phyloP scores from a whole-genome alignment of 2,888 invertebrate species.

The Plebejus anna region DNA sequence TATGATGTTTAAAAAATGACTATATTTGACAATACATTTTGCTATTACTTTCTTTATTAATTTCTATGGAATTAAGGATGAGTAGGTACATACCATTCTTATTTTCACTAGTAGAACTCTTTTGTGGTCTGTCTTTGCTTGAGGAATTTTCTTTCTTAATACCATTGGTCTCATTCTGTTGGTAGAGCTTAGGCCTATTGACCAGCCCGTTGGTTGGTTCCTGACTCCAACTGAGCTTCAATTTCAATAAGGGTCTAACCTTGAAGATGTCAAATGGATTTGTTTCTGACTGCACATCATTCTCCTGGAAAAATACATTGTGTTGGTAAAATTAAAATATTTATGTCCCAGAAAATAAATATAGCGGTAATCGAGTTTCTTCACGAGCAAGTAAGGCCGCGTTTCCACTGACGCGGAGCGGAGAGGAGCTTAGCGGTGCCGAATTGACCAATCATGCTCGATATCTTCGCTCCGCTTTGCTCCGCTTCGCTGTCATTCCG shows the following conservation, averaged over 20 bases:
- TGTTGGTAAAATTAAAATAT: neutral
- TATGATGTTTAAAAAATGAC: too few species aligned
- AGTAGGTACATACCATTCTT: slow-evolving; percentile 54
- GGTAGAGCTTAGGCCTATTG: slow-evolving; percentile 82
- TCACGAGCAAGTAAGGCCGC: too few species aligned
- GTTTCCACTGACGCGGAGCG: too few species aligned
- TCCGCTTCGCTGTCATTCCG: too few species aligned
- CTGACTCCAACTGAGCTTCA: slow-evolving; percentile 91
- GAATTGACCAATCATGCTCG: too few species aligned
- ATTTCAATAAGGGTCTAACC: slow-evolving; percentile 90
- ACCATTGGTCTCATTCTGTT: slow-evolving; percentile 62
- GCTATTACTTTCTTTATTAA: too few species aligned
- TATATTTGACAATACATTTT: too few species aligned
- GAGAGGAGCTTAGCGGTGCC: too few species aligned
- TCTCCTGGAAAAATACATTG: slow-evolving; percentile 54
- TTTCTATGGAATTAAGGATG: too few species aligned
- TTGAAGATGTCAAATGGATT: slow-evolving; percentile 87
- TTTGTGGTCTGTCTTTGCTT: slow-evolving; percentile 59
- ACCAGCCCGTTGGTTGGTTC: slow-evolving; percentile 84
- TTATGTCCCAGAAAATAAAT: too few species aligned
- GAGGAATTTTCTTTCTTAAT: slow-evolving; percentile 56
- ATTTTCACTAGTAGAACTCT: slow-evolving; percentile 51
- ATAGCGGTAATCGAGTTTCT: too few species aligned
- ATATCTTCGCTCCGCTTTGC: too few species aligned
- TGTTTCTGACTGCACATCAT: slow-evolving; percentile 63